Conservation (phyloP, 2,888 invertebrate species). For the Pelosia muscerda region DNA sequence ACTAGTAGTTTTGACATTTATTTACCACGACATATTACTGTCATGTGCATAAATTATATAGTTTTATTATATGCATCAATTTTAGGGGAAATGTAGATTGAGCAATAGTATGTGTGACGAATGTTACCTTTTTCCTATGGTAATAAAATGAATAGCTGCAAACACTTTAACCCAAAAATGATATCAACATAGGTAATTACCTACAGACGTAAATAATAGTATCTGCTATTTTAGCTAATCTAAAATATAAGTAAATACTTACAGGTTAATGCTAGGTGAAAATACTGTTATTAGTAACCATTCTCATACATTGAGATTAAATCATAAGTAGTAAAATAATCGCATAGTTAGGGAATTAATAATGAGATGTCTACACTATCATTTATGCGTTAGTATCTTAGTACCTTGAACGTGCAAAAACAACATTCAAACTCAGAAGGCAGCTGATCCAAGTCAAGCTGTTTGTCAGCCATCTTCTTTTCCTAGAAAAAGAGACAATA, state of each 20-base stretch:
- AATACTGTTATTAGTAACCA: slow-evolving; percentile 53
- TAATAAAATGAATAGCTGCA: slow-evolving; percentile 40
- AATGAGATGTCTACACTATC: slow-evolving; percentile 39
- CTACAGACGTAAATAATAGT: slow-evolving; percentile 33
- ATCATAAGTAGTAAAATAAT: slow-evolving; percentile 37
- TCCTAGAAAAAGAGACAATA: slow-evolving; percentile 86
- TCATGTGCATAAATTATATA: not conserved
- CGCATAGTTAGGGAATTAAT: slow-evolving; percentile 42
- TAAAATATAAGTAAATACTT: slow-evolving; percentile 54
- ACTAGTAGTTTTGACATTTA: not conserved
- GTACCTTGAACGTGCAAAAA: slow-evolving; percentile 98
- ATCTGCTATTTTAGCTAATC: slow-evolving; percentile 37
- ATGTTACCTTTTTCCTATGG: slow-evolving; percentile 48
- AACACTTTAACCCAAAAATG: slow-evolving; percentile 40
- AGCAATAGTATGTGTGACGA: slow-evolving; percentile 15
- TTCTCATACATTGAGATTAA: slow-evolving; percentile 30
- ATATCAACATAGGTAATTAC: slow-evolving; percentile 26
- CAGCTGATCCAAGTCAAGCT: slow-evolving; percentile 94
- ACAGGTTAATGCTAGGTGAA: slow-evolving; percentile 60
- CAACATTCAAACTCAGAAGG: slow-evolving; percentile 99
- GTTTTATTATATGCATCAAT: slow-evolving; percentile 15
- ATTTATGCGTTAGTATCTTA: slow-evolving; percentile 72
- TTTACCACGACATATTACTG: not conserved
- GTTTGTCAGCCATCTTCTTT: slow-evolving; percentile 90
- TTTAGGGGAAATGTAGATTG: not conserved